Evolutionary conservation across 2,113 vertebrate species (phyloP).

Genomic region (Collichthys lucidus): DNA sequence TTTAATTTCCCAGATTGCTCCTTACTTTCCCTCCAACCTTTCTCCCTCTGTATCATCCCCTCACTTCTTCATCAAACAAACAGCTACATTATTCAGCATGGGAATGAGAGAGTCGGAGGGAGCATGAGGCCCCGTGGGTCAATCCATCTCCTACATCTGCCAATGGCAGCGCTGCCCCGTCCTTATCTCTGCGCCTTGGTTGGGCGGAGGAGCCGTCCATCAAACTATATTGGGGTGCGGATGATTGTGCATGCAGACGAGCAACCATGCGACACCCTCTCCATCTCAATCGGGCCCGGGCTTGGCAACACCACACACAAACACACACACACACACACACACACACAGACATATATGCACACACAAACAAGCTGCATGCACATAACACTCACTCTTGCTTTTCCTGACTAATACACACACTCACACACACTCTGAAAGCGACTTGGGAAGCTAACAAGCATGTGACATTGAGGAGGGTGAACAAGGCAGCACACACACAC

Average conservation of each 20-base stretch:
- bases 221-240: constrained; percentile 38
- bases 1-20: constrained; percentile 31
- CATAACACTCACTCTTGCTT: constrained; percentile 36
- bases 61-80: constrained; percentile 69
- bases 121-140: constrained; percentile 41
- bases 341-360: constrained; percentile 2
- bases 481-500: constrained; percentile 36
- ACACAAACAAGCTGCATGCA: constrained; percentile 28
- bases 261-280: constrained; percentile 53
- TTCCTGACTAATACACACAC: constrained; percentile 40
- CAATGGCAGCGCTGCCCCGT: constrained; percentile 51
- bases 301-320: constrained; percentile 36
- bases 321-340: constrained; percentile 9
- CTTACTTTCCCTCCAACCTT: constrained; percentile 16
- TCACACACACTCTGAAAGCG: constrained; percentile 49
- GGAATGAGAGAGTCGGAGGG: constrained; percentile 44
- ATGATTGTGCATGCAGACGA: constrained; percentile 73
- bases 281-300: constrained; percentile 68
- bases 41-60: constrained; percentile 28
- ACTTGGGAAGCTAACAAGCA: constrained; percentile 65
- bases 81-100: constrained; percentile 68
- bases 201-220: constrained; percentile 48
- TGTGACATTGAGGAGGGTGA: constrained; percentile 78
- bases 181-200: constrained; percentile 28
- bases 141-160: constrained; percentile 54